Evolutionary conservation across 2,888 invertebrate genomes (phyloP).

Genomic region (Cerastis leucographa): DNA sequence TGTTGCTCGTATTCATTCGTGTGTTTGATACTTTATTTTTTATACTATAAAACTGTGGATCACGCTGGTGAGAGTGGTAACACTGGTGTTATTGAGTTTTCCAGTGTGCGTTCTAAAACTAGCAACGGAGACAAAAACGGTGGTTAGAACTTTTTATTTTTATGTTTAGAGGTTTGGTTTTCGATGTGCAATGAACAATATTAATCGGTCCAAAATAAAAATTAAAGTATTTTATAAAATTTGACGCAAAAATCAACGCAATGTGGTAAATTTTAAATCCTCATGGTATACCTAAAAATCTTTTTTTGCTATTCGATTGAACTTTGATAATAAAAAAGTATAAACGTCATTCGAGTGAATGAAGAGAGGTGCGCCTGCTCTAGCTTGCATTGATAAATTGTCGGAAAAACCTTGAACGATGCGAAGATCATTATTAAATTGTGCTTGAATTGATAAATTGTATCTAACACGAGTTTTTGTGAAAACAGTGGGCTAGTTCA

Average conservation of each 20-base stretch:
- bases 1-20: too few relatives aligned
- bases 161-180: background rate
- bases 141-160: background rate
- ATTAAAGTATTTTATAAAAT: background rate
- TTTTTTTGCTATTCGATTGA: conserved; percentile 45
- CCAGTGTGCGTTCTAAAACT: conserved; percentile 42
- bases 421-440: conserved; percentile 71
- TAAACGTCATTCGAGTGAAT: conserved; percentile 66
- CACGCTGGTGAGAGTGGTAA: conserved; percentile 11
- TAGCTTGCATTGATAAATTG: conserved; percentile 68
- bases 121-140: too few relatives aligned
- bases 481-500: conserved; percentile 58
- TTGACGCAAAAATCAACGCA: too few relatives aligned
- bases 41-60: background rate
- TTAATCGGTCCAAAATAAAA: background rate
- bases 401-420: conserved; percentile 78
- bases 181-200: background rate
- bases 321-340: conserved; percentile 20
- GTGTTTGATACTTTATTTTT: background rate
- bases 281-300: background rate
- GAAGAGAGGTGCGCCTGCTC: conserved; percentile 72
- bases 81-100: conserved; percentile 55
- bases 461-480: conserved; percentile 50
- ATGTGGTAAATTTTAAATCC: background rate
- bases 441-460: conserved; percentile 67